These are phyloP conservation scores for Synergus gifuensis DNA, from an alignment of 2,888 invertebrate species.

Conservation along the genomic window DNA sequence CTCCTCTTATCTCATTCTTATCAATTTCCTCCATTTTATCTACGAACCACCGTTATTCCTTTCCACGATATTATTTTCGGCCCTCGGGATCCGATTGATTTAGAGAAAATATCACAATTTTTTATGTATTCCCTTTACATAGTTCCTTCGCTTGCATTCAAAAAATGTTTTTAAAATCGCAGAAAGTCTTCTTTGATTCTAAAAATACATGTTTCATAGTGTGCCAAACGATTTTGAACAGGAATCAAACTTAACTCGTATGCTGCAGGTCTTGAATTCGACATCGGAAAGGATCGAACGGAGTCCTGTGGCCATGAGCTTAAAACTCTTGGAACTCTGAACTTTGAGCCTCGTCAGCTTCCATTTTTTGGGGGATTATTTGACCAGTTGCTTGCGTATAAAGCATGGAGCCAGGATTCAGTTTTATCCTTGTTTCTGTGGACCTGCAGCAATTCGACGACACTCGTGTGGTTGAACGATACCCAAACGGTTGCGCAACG, in stretches of 20 bases:
- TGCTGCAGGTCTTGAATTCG: conserved; percentile 1
- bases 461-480: conserved; percentile 32
- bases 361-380: conserved; percentile 5
- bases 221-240: conserved; percentile 8
- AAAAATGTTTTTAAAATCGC: not conserved
- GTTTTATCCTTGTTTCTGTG: conserved; percentile 17
- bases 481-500: conserved; percentile 38
- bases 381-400: conserved; percentile 34
- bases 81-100: conserved; percentile 63
- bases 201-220: not conserved
- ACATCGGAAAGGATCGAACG: conserved; percentile 20
- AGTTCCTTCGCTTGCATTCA: conserved; percentile 25
- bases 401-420: conserved; percentile 24
- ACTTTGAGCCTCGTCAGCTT: not conserved
- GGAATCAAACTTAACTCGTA: conserved; percentile 21
- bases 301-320: conserved; percentile 8
- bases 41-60: conserved; percentile 42
- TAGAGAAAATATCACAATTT: conserved; percentile 69
- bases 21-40: conserved; percentile 48
- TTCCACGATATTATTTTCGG: conserved; percentile 47
- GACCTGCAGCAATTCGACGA: conserved; percentile 10
- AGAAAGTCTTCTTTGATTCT: conserved; percentile 8
- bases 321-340: not conserved
- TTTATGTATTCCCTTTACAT: conserved; percentile 56
- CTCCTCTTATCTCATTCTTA: conserved; percentile 28